phyloP scores from a whole-genome alignment of 2,113 vertebrate species.

The Sapajus apella region DNA sequence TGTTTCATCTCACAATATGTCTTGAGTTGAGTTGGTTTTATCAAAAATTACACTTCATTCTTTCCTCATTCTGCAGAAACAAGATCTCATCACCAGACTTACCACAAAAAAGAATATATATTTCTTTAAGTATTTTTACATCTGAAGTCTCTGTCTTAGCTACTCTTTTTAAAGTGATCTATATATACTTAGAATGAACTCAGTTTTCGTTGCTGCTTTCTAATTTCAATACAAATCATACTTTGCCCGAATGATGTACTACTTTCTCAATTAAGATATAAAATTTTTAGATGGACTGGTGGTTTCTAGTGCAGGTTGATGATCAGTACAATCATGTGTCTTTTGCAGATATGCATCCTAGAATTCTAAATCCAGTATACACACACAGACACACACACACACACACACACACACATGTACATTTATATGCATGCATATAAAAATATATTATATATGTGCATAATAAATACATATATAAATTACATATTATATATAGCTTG shows the following conservation, averaged over 20 bases:
- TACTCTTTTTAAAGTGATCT: neutral
- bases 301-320: neutral
- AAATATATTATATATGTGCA: neutral
- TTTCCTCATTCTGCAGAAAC: constrained; percentile 39
- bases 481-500: neutral
- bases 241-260: neutral
- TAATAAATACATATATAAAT: too few species aligned
- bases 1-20: constrained; percentile 15
- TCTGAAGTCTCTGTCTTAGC: neutral
- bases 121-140: neutral
- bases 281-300: neutral
- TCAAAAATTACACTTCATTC: constrained; percentile 33
- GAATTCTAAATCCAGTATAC: neutral
- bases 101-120: neutral
- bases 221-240: neutral
- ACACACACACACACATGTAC: neutral
- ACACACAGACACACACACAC: neutral
- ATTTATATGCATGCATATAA: neutral
- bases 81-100: neutral
- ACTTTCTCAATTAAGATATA: neutral
- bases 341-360: neutral
- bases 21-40: constrained; percentile 59
- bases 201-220: neutral
- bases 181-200: neutral
- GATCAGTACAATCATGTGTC: neutral